Base-by-base conservation (phyloP, 2,113 vertebrate genomes). In the Apteryx mantelli region DNA sequence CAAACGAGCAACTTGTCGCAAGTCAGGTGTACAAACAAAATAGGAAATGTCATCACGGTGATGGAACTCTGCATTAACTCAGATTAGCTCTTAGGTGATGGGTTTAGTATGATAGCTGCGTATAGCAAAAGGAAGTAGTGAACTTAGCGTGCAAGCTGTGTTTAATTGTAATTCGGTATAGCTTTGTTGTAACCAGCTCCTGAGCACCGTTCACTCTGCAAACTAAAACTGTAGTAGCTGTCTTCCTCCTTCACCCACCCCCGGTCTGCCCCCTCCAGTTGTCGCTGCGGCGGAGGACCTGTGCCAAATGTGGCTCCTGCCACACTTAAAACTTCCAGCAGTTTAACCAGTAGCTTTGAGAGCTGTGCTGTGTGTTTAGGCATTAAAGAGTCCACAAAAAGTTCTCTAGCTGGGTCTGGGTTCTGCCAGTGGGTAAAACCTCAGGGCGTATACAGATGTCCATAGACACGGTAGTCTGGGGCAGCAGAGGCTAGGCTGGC, bases 361-460 rank as follows among this genome's bases (percentile, higher is more conserved):
- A 20, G 53, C 44, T 82, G 79, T 77, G 63, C 22, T 5, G 6
- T 0, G 0, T 58, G 7, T 78, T 92, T 11, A 53, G 40, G 69
- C 26, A 7, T 14, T 50, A 26, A 36, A 32, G 68, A 76, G n/a
- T 26, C 55, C 42, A 2, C 48, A 7, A 17, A 61, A 69, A 68
- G 25, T 58, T 38, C 21, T 65, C 18, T 14, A 9, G 58, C 5
- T 2, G 53, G 42, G 58, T 79, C 70, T 80, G 70, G 84, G 53
- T 6, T 52, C 7, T 76, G 24, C 26, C 18, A 0, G 12, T 5
- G 34, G 13, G 19, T 56, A 58, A 19, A 22, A 38, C 32, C 24
- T 26, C 26, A 4, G 70, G 16, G 34, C 44, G 34, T 1, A 0
- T 1, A 16, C 44, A 56, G 60, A 7, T 15, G 22, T 22, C 55